Evolutionary conservation across 1,140 invertebrate genomes (phyloP).

Genomic region (Pseudomyrmex concolor): DNA sequence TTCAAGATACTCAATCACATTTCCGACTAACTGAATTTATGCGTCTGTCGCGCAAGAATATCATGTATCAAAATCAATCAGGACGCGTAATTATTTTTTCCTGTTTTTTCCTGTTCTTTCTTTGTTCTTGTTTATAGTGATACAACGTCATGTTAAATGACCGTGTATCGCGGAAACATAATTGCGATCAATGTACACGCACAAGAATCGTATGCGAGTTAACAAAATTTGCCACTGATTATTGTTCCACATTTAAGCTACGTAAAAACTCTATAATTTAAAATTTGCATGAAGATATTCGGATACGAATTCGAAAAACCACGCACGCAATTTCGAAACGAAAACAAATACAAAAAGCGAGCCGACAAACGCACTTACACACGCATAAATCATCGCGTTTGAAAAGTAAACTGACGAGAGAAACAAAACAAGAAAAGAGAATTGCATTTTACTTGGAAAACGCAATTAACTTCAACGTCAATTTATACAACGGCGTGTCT

Average conservation of each 20-base stretch:
- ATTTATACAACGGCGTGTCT: slow-evolving; percentile 26
- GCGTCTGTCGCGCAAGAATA: slow-evolving; percentile 38
- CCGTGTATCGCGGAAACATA: not conserved
- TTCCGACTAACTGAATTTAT: slow-evolving; percentile 50
- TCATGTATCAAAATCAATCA: slow-evolving; percentile 28
- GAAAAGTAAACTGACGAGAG: not conserved
- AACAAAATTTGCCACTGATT: too few species aligned
- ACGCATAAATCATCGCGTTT: too few species aligned
- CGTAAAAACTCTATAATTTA: too few species aligned
- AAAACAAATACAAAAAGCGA: too few species aligned
- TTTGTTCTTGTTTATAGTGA: not conserved
- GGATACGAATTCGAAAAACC: not conserved
- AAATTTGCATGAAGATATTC: too few species aligned
- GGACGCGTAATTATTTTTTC: slow-evolving; percentile 43
- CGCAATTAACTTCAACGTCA: slow-evolving; percentile 40
- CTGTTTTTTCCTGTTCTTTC: slow-evolving; percentile 2
- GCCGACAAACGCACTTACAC: too few species aligned
- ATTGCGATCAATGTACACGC: not conserved
- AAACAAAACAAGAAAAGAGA: not conserved
- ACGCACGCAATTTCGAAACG: not conserved
- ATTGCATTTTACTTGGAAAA: not conserved
- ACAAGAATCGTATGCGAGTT: not conserved
- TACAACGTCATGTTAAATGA: not conserved
- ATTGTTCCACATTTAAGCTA: too few species aligned
- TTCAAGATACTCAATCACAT: slow-evolving; percentile 33